phyloP scores from a whole-genome alignment of 2,797 vertebrate species.

The Chrosomus eos region DNA sequence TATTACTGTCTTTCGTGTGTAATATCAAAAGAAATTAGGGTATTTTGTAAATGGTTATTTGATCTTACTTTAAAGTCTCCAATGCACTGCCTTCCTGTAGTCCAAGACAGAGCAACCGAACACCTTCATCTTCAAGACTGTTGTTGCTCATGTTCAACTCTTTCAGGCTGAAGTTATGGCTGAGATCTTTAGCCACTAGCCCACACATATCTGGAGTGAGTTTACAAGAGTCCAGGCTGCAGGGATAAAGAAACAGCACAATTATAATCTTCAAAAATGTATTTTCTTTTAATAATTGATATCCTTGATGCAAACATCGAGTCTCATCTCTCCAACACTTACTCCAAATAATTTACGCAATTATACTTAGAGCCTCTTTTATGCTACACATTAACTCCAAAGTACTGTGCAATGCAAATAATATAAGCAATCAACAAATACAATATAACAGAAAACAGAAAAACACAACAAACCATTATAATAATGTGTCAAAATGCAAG shows the following conservation, averaged over 20 bases:
- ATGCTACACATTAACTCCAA: neutral
- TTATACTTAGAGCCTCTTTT: neutral
- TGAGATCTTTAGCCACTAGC: conserved; percentile 11
- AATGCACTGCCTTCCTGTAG: conserved; percentile 26
- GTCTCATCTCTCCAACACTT: neutral
- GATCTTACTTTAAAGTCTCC: conserved; percentile 41
- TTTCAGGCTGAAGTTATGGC: conserved; percentile 16
- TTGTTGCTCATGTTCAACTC: conserved; percentile 44
- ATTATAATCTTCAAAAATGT: neutral
- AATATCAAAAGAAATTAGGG: neutral
- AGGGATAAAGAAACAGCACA: neutral
- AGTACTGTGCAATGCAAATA: neutral
- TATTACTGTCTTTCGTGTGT: too few species aligned
- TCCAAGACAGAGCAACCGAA: neutral
- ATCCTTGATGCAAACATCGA: neutral
- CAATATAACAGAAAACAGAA: neutral
- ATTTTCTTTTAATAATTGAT: neutral
- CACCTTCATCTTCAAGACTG: conserved; percentile 27
- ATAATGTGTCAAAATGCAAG: neutral
- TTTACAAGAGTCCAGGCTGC: conserved; percentile 40
- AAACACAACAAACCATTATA: neutral
- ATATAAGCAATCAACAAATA: neutral
- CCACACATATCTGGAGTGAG: conserved; percentile 32
- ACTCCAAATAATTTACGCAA: neutral
- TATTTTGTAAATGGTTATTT: neutral